Percentiles rank a stretch among this genome's conserved stretches.
These are phyloP conservation scores for Halocynthia roretzi DNA, from an alignment of 23 tunicate genomes.

Conservation along the genomic window DNA sequence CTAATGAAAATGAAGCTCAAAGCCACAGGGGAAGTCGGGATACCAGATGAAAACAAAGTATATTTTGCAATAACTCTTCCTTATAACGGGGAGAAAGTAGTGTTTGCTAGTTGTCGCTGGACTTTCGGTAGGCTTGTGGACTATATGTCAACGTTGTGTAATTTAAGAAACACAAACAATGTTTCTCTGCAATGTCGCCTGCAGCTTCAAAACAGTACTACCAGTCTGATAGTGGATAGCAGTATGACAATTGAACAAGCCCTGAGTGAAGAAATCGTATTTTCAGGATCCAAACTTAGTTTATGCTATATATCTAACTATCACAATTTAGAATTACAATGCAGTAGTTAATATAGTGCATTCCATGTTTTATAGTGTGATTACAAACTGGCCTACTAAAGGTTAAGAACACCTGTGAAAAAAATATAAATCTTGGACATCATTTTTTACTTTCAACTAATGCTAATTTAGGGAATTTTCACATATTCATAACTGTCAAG, in stretches of 20 bases:
- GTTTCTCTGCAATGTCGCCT: not conserved
- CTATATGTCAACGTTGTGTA: conserved; percentile 4
- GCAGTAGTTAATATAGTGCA: too few species aligned
- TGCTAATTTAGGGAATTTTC: too few species aligned
- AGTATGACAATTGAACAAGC: not conserved
- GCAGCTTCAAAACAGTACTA: not conserved
- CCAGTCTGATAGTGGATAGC: not conserved
- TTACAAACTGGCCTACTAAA: too few species aligned
- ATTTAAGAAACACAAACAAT: conserved; percentile 39
- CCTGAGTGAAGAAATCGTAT: not conserved
- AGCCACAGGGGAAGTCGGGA: conserved; percentile 31
- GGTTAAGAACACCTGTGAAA: too few species aligned
- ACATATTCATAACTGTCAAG: too few species aligned
- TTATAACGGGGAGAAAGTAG: not conserved
- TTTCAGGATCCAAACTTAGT: conserved; percentile 11
- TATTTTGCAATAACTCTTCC: conserved; percentile 31
- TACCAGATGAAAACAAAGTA: conserved; percentile 32
- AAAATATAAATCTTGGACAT: too few species aligned
- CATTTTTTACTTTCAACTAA: too few species aligned
- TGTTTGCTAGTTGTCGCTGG: conserved; percentile 49
- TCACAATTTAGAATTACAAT: too few species aligned
- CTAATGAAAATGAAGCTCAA: conserved; percentile 65
- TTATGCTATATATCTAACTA: too few species aligned
- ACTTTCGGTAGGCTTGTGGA: conserved; percentile 55
- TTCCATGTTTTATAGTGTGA: too few species aligned